A percentile compares a stretch with the other conserved stretches of the same genome.
phyloP scores from a whole-genome alignment of 2,113 vertebrate genomes.

The Alouatta palliata region DNA sequence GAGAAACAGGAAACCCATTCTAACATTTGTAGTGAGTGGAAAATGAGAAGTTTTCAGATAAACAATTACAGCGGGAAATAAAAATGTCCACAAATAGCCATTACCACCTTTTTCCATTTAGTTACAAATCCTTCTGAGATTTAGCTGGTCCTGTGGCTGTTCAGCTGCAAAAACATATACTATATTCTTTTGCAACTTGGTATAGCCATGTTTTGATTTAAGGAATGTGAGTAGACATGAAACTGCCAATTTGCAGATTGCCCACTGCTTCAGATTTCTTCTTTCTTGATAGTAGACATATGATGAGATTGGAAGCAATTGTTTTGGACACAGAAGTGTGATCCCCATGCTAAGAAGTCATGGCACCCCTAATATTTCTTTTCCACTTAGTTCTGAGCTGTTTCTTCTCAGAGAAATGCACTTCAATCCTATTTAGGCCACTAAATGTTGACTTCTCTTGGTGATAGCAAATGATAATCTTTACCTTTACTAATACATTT shows the following conservation, averaged over 20 bases:
- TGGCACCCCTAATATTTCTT: fast-evolving
- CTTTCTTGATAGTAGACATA: neutral
- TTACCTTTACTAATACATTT: neutral
- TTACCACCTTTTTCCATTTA: neutral
- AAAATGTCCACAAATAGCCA: neutral
- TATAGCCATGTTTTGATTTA: neutral
- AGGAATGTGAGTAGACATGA: neutral
- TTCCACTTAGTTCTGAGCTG: neutral
- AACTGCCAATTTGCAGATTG: neutral
- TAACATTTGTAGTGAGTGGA: neutral
- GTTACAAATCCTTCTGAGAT: neutral
- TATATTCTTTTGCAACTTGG: neutral
- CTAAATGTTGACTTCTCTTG: neutral
- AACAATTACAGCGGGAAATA: neutral
- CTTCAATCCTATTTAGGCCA: neutral
- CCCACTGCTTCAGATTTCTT: neutral
- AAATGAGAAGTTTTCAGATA: neutral
- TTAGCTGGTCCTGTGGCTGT: neutral
- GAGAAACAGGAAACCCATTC: neutral
- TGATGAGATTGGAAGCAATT: neutral
- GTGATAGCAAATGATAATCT: neutral
- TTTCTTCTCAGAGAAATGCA: neutral
- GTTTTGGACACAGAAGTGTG: neutral
- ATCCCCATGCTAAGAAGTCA: neutral
- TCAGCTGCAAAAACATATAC: neutral